Evolutionary conservation across 2,797 vertebrate genomes (phyloP).

Genomic region (Percopsis omiscomaycus): DNA sequence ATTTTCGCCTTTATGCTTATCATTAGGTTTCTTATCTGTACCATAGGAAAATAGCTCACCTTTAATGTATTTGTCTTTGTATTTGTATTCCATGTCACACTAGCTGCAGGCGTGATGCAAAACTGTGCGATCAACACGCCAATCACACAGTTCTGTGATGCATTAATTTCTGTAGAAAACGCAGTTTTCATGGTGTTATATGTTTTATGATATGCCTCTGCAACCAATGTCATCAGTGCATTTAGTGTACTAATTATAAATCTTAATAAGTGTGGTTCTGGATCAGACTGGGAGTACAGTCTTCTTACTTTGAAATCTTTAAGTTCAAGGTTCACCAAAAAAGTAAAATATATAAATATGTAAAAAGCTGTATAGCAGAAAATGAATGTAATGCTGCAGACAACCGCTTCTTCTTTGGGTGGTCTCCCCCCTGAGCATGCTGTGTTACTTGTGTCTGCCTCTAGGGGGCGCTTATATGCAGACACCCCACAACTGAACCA

Average conservation of each 20-base stretch:
- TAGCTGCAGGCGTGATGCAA: too few species aligned
- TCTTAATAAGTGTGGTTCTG: neutral
- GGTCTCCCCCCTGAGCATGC: too few species aligned
- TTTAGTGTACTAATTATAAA: neutral
- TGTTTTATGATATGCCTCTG: too few species aligned
- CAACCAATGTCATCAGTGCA: neutral
- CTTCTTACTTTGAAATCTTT: neutral
- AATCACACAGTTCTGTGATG: too few species aligned
- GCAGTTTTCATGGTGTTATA: too few species aligned
- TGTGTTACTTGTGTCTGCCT: slow-evolving; percentile 23
- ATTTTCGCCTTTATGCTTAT: neutral
- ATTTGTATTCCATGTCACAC: too few species aligned
- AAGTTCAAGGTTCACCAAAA: neutral
- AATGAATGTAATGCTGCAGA: too few species aligned
- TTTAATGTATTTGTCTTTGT: too few species aligned
- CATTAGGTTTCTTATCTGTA: neutral
- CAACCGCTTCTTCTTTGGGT: neutral
- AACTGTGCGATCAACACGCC: too few species aligned
- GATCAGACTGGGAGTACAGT: neutral
- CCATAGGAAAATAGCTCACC: neutral
- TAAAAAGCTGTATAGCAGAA: too few species aligned
- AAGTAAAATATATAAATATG: neutral
- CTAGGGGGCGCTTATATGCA: slow-evolving; percentile 57
- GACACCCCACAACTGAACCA: neutral
- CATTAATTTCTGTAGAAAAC: too few species aligned